These are phyloP conservation scores for Pseudococcus jackbeardsleyi DNA, from an alignment of 2,888 invertebrate species.

Conservation along the genomic window DNA sequence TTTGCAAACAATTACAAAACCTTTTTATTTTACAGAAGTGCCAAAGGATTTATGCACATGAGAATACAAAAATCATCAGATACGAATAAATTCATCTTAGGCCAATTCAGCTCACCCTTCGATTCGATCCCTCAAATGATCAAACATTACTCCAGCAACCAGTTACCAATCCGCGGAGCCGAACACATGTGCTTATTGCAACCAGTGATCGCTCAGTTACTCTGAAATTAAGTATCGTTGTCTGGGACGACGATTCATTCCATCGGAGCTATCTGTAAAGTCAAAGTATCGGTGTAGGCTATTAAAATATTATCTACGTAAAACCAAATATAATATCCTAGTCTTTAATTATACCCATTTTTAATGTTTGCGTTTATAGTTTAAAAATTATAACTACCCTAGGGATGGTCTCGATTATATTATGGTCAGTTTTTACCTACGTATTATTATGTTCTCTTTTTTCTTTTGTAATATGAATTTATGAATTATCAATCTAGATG, in stretches of 20 bases:
- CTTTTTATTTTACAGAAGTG: conserved; percentile 77
- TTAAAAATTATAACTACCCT: background rate
- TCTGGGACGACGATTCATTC: conserved; percentile 18
- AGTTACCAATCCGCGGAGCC: conserved; percentile 93
- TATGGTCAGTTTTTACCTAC: background rate
- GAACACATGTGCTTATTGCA: conserved; percentile 96
- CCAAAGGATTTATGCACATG: conserved; percentile 97
- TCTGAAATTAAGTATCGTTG: conserved; percentile 70
- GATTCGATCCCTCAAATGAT: conserved; percentile 95
- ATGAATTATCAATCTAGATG: background rate
- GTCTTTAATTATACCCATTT: conserved; percentile 7
- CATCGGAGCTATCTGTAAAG: background rate
- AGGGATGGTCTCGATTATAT: background rate
- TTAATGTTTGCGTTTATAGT: background rate
- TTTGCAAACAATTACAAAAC: no score
- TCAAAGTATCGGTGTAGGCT: background rate
- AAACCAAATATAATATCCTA: conserved; percentile 30
- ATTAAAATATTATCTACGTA: background rate
- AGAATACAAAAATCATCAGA: conserved; percentile 85
- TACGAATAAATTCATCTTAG: conserved; percentile 87
- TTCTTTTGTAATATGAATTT: conserved; percentile 1
- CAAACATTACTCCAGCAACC: conserved; percentile 91
- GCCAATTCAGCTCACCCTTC: conserved; percentile 93
- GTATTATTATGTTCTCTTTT: background rate
- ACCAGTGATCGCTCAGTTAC: conserved; percentile 89